phyloP scores from a whole-genome alignment of 2,888 invertebrate species.

The Dynastes grantii region DNA sequence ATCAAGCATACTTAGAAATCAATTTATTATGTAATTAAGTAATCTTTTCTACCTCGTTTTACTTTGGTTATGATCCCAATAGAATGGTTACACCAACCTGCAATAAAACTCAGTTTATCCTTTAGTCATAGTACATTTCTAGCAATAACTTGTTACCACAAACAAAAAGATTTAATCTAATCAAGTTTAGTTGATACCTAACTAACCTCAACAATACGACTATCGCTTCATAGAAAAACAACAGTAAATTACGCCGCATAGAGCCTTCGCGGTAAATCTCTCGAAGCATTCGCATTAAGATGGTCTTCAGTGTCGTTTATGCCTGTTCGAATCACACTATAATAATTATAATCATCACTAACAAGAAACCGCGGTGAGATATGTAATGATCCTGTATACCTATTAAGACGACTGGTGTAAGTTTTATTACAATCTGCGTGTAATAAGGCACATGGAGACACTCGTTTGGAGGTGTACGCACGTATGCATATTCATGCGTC shows the following conservation, averaged over 20 bases:
- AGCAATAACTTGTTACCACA: too few relatives aligned
- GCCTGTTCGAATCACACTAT: constrained; percentile 34
- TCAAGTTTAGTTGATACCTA: background rate
- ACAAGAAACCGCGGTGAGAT: constrained; percentile 38
- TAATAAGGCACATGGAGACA: constrained; percentile 21
- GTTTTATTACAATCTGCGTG: constrained; percentile 13
- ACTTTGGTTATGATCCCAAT: too few relatives aligned
- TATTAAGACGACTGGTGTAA: constrained; percentile 17
- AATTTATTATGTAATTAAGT: too few relatives aligned
- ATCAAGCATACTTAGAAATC: too few relatives aligned
- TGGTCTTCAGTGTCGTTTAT: constrained; percentile 38
- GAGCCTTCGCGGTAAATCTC: constrained; percentile 1
- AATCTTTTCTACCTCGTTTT: too few relatives aligned
- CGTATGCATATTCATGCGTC: background rate
- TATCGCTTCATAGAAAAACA: background rate
- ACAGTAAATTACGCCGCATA: background rate
- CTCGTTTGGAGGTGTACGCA: background rate
- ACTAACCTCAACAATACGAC: background rate
- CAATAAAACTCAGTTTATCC: too few relatives aligned
- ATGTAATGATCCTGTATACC: constrained; percentile 30
- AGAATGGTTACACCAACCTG: too few relatives aligned
- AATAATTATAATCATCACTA: constrained; percentile 49
- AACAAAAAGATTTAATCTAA: background rate
- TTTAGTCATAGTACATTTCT: too few relatives aligned
- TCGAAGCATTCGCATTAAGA: constrained; percentile 39